Conservation (phyloP, 2,888 invertebrate genomes). For the Cheilosia vernalis region DNA sequence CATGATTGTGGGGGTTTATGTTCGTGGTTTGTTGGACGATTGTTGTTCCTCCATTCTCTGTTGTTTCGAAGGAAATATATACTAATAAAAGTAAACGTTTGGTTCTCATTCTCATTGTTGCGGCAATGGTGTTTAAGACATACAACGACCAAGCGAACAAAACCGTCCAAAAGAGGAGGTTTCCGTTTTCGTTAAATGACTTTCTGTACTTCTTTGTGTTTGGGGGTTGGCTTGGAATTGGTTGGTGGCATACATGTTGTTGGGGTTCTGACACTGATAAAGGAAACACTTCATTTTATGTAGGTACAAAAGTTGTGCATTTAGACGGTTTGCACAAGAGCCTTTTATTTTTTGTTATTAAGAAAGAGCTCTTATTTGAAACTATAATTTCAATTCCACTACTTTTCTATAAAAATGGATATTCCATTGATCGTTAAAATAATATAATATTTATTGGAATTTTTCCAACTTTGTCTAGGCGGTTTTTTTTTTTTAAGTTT, state of each 20-base stretch:
- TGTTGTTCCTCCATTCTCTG: conserved; percentile 48
- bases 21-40: conserved; percentile 55
- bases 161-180: conserved; percentile 21
- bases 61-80: conserved; percentile 68
- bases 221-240: conserved; percentile 1
- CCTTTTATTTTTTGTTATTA: no score
- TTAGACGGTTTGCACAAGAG: no score
- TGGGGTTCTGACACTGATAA: neutral
- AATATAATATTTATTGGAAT: no score
- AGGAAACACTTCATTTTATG: no score
- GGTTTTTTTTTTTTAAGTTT: no score
- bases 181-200: conserved; percentile 59
- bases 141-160: conserved; percentile 24
- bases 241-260: conserved; percentile 5
- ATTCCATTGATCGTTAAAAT: no score
- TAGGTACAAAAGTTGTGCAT: no score
- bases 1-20: conserved; percentile 56
- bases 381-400: no score
- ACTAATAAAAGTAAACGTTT: conserved; percentile 72
- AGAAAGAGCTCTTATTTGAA: no score
- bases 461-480: no score
- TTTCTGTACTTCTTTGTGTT: conserved; percentile 47
- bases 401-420: no score
- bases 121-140: conserved; percentile 21
- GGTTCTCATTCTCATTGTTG: conserved; percentile 47